These are phyloP conservation scores for Junco hyemalis DNA, from an alignment of 2,113 vertebrate genomes.

Conservation along the genomic window DNA sequence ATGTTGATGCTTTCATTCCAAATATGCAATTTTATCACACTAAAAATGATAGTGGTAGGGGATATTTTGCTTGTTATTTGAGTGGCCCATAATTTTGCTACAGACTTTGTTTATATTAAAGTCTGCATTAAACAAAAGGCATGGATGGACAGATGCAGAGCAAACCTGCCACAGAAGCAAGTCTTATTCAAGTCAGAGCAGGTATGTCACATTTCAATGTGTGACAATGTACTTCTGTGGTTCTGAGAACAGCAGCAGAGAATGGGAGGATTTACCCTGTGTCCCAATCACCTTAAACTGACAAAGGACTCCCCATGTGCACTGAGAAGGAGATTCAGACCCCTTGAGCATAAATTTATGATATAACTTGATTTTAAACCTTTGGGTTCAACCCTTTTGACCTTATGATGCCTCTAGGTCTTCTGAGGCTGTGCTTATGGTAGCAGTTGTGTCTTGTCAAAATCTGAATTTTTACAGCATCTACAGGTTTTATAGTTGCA, in stretches of 20 bases:
- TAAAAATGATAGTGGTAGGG: fast-evolving
- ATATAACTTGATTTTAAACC: background rate
- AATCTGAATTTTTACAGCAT: background rate
- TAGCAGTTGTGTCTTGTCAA: background rate
- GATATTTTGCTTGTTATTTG: background rate
- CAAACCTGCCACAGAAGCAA: background rate
- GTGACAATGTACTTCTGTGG: background rate
- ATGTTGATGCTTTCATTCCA: background rate
- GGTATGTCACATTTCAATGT: background rate
- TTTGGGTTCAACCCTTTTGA: background rate
- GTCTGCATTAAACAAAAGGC: background rate
- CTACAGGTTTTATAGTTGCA: background rate
- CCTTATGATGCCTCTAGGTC: background rate
- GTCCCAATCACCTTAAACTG: background rate
- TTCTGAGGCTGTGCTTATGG: background rate
- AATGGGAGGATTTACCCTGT: background rate
- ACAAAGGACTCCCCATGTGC: background rate
- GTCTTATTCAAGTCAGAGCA: background rate
- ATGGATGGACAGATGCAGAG: background rate
- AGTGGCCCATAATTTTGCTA: background rate
- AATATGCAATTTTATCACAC: background rate
- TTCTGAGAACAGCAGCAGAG: background rate
- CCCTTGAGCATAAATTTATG: background rate
- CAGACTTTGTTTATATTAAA: background rate
- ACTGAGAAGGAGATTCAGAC: background rate